Evolutionary conservation across 2,797 vertebrate genomes (phyloP).

Genomic region (Rhodeus uyekii): DNA sequence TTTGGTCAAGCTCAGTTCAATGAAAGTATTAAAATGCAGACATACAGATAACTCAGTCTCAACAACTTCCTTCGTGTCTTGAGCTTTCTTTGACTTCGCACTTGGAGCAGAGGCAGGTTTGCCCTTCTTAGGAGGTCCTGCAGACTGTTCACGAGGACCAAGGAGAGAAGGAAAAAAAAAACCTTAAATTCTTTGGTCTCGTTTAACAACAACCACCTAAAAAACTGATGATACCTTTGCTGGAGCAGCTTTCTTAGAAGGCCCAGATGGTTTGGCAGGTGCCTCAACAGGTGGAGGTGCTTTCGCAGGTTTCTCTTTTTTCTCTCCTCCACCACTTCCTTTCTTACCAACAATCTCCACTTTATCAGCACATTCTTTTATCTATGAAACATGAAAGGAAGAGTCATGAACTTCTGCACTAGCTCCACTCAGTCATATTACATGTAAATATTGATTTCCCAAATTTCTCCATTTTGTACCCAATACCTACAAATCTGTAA

Average conservation of each 20-base stretch:
- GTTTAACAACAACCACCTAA: no score
- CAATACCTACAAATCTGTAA: neutral
- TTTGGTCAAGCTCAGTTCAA: neutral
- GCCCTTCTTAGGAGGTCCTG: slow-evolving; percentile 85
- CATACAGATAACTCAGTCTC: slow-evolving; percentile 91
- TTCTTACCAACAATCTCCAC: slow-evolving; percentile 87
- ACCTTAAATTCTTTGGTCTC: neutral
- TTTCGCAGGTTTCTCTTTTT: slow-evolving; percentile 81
- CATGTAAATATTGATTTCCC: neutral
- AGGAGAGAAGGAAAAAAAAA: neutral
- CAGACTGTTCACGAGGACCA: slow-evolving; percentile 68
- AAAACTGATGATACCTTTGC: slow-evolving; percentile 87
- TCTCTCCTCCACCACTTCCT: slow-evolving; percentile 66
- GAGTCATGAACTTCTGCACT: neutral
- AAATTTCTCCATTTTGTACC: neutral
- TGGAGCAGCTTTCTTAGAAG: slow-evolving; percentile 79
- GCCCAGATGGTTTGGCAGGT: slow-evolving; percentile 73
- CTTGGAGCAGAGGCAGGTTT: slow-evolving; percentile 78
- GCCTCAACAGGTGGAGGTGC: slow-evolving; percentile 68
- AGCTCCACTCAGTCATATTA: neutral
- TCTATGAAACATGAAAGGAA: slow-evolving; percentile 70
- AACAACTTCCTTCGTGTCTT: slow-evolving; percentile 83
- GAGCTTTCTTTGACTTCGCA: slow-evolving; percentile 84
- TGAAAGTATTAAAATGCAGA: neutral
- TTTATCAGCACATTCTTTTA: slow-evolving; percentile 95